Evolutionary conservation across 1,140 invertebrate genomes (phyloP).

Genomic region (Habropoda laboriosa): DNA sequence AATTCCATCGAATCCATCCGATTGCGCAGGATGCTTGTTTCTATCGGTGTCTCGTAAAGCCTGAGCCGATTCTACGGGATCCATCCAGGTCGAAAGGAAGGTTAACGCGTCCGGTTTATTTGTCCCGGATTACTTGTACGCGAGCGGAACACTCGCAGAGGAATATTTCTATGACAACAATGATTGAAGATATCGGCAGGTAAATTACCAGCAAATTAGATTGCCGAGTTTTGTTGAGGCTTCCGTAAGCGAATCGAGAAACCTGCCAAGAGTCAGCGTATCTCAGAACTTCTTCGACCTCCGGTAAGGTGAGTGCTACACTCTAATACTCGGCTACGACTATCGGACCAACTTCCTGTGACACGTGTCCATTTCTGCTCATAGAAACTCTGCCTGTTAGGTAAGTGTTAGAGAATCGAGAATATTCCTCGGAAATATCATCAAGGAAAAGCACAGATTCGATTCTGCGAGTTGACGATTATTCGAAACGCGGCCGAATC

Average conservation of each 20-base stretch:
- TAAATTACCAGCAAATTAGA: constrained; percentile 74
- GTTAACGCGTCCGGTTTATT: not conserved
- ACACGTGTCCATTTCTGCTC: constrained; percentile 14
- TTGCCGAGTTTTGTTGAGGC: constrained; percentile 74
- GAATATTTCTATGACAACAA: constrained; percentile 33
- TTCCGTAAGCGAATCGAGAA: constrained; percentile 80
- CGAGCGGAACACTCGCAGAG: not conserved
- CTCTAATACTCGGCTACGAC: constrained; percentile 11
- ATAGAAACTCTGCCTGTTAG: not conserved
- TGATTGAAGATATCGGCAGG: constrained; percentile 60
- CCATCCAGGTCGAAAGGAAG: not conserved
- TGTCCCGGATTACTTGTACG: not conserved
- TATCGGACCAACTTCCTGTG: constrained; percentile 8
- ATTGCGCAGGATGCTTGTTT: not conserved
- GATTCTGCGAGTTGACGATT: not conserved
- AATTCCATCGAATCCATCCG: not conserved
- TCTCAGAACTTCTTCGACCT: constrained; percentile 69
- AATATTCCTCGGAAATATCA: not conserved
- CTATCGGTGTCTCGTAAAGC: not conserved
- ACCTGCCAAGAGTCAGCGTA: constrained; percentile 69
- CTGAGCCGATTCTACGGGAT: not conserved
- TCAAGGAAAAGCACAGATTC: not conserved
- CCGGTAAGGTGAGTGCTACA: constrained; percentile 64
- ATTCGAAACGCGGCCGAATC: not conserved
- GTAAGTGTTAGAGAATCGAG: constrained; percentile 8